Conservation (phyloP, 2,113 vertebrate species). For the Megatriorchis doriae region DNA sequence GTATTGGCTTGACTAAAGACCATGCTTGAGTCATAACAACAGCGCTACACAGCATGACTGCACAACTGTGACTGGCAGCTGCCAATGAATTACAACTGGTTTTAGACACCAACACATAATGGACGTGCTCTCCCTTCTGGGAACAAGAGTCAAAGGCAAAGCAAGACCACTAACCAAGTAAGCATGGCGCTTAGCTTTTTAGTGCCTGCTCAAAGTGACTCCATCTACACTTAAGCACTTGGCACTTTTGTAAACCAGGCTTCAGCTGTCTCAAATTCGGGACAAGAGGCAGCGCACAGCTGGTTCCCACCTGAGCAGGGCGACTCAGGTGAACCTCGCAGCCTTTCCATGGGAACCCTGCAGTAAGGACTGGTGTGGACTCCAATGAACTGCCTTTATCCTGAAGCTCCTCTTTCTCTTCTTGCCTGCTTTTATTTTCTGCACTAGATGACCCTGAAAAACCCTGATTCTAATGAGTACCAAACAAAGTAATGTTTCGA, state of each 20-base stretch:
- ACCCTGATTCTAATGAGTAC: neutral
- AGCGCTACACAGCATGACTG: neutral
- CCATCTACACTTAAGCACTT: neutral
- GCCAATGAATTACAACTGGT: neutral
- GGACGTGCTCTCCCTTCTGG: neutral
- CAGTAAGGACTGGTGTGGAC: neutral
- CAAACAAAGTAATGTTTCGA: neutral
- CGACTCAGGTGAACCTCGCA: neutral
- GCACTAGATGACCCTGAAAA: neutral
- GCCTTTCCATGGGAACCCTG: neutral
- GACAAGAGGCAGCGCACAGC: neutral
- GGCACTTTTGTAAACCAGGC: neutral
- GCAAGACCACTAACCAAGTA: neutral
- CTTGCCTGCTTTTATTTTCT: neutral
- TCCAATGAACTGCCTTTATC: neutral
- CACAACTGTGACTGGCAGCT: neutral
- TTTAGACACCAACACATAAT: neutral
- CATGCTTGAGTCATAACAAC: neutral
- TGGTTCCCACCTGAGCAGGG: neutral
- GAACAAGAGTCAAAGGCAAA: neutral
- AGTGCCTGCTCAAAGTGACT: neutral
- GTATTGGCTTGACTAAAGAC: neutral
- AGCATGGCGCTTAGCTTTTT: neutral
- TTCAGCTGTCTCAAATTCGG: rapidly evolving
- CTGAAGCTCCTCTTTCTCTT: neutral